phyloP scores from a whole-genome alignment of 2,113 vertebrate genomes.

The Vidua macroura region DNA sequence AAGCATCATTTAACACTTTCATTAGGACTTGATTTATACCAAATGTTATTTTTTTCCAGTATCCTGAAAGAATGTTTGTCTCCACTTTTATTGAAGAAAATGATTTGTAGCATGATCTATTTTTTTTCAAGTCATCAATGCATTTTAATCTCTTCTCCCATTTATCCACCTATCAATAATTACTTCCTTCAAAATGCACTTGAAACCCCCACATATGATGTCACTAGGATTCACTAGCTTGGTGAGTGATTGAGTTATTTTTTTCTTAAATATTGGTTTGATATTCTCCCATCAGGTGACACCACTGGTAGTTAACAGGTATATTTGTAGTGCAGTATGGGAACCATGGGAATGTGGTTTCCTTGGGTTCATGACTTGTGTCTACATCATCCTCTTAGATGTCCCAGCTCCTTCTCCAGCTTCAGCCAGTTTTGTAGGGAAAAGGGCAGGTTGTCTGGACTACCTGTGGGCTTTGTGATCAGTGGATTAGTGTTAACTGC shows the following conservation, averaged over 20 bases:
- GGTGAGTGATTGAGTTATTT: neutral
- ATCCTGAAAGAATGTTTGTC: neutral
- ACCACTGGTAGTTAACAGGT: neutral
- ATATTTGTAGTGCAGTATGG: neutral
- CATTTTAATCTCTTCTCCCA: neutral
- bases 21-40: neutral
- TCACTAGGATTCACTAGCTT: neutral
- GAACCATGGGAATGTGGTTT: neutral
- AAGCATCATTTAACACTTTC: neutral
- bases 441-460: neutral
- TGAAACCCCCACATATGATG: neutral
- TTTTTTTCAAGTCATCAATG: neutral
- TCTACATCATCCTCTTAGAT: neutral
- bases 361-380: neutral
- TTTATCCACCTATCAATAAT: neutral
- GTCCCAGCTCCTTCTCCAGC: neutral
- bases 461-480: neutral
- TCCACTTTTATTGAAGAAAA: neutral
- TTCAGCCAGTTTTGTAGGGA: neutral
- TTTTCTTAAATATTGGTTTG: neutral
- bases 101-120: neutral
- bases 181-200: neutral
- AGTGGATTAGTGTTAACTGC: neutral
- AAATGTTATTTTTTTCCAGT: neutral
- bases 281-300: neutral